Conservation (phyloP, 2,797 vertebrate species). For the Oreortyx pictus region DNA sequence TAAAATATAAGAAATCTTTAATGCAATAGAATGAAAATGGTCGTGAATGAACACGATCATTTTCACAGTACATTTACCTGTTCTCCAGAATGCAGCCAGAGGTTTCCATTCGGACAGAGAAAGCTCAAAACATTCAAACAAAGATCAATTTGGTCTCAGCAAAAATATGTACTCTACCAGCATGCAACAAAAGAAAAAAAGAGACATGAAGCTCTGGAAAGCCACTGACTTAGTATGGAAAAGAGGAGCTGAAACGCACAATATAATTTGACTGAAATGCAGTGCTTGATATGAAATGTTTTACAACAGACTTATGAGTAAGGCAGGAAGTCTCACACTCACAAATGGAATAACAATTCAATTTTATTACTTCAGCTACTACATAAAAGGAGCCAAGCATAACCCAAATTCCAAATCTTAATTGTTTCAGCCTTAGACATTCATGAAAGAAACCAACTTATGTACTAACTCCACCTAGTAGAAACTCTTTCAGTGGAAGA, state of each 20-base stretch:
- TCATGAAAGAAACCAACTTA: background rate
- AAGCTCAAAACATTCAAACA: background rate
- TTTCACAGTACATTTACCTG: background rate
- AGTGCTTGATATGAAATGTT: background rate
- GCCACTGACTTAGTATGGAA: background rate
- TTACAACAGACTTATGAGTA: background rate
- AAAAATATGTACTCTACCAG: background rate
- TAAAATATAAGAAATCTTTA: background rate
- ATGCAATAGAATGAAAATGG: background rate
- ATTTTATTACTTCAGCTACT: background rate
- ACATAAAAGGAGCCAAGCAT: background rate
- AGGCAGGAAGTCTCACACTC: background rate
- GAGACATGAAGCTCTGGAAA: background rate
- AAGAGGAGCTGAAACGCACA: background rate
- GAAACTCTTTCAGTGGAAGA: background rate
- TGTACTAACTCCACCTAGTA: background rate
- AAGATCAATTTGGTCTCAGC: background rate
- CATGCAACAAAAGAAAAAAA: constrained; percentile 9
- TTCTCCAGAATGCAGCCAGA: background rate
- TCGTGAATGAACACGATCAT: background rate
- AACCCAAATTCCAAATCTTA: background rate
- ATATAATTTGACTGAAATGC: background rate
- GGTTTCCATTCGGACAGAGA: background rate
- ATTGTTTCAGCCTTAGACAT: background rate
- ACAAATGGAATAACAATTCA: background rate